Evolutionary conservation across 2,888 invertebrate genomes (phyloP).

Genomic region (Melikaiella ostensackeni): DNA sequence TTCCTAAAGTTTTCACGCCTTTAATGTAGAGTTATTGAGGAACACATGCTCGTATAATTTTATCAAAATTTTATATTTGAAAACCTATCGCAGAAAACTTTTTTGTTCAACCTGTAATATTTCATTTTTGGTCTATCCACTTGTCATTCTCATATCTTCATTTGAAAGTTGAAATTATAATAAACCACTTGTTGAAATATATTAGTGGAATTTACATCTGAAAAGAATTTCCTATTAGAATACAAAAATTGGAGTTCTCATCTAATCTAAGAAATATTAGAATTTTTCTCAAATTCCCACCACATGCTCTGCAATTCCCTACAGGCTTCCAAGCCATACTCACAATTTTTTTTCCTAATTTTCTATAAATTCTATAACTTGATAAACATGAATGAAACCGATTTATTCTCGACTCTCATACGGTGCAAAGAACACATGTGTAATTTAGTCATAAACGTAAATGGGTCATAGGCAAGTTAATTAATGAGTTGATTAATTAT

Average conservation of each 20-base stretch:
- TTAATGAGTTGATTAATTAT: neutral
- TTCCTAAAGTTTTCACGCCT: too few species aligned
- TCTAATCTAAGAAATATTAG: neutral
- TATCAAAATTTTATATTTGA: too few species aligned
- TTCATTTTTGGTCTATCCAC: too few species aligned
- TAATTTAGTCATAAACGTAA: neutral
- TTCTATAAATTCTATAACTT: neutral
- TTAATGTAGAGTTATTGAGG: too few species aligned
- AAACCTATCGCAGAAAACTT: too few species aligned
- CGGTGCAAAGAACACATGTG: neutral
- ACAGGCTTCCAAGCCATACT: neutral
- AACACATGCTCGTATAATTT: too few species aligned
- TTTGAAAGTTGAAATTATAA: too few species aligned
- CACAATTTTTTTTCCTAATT: neutral
- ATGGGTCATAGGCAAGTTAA: neutral
- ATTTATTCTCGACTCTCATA: neutral
- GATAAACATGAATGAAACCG: constrained; percentile 16
- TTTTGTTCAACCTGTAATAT: too few species aligned
- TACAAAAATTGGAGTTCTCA: neutral
- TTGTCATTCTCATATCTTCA: too few species aligned
- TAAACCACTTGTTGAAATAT: too few species aligned
- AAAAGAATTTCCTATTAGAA: neutral
- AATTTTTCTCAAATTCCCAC: neutral
- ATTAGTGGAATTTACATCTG: too few species aligned
- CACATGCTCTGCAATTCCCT: neutral